Evolutionary conservation across 2,888 invertebrate species (phyloP), one percentile per base, ranked within the genome.

Genomic region (Acronicta aceris): DNA sequence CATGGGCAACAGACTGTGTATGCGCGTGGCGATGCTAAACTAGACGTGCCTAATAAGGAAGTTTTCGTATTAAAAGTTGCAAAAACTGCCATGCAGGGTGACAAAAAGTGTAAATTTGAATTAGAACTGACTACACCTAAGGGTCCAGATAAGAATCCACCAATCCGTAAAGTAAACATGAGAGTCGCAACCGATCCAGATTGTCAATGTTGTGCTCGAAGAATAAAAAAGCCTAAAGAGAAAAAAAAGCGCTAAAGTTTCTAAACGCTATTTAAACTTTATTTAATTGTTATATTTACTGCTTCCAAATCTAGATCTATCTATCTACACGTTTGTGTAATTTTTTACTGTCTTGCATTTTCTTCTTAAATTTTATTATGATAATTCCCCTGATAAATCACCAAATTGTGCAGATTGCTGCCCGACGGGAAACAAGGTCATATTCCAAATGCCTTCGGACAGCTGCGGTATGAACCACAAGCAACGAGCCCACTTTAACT

Each of bases 81-180:
- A 0, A 97, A 96, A 83, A 96, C 96, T 67, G 95, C 95, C 1
- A 95, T 96, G 62, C 95, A 96, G 13, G 95, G 94, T 0, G 96
- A 96, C 54, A 96, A 95, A 78, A 96, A 96, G 84, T 95, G 95
- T 53, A 96, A 96, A 85, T 58, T 94, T 30, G 96, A 97, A 85
- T 77, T 97, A 75, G 96, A 97, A 81, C 88, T 97, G 78, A 95
- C 95, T 55, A 96, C 97, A 0, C 97, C 97, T 0, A 96, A 96
- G 76, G 96, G 95, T 0, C 92, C 94, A 0, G 95, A 96, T 59
- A 92, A 95, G 63, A 94, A 93, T 61, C 94, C 95, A 0, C 95
- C 95, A 0, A 86, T 96, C 8, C 46, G 83, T 76, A 90, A 89
- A 87, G 74, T 79, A 21, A 85, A 90, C 74, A 80, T 79, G 41